Evolutionary conservation across 2,113 vertebrate genomes (phyloP), one percentile per base, ranked within the genome.

Genomic region (Pedionomus torquatus): DNA sequence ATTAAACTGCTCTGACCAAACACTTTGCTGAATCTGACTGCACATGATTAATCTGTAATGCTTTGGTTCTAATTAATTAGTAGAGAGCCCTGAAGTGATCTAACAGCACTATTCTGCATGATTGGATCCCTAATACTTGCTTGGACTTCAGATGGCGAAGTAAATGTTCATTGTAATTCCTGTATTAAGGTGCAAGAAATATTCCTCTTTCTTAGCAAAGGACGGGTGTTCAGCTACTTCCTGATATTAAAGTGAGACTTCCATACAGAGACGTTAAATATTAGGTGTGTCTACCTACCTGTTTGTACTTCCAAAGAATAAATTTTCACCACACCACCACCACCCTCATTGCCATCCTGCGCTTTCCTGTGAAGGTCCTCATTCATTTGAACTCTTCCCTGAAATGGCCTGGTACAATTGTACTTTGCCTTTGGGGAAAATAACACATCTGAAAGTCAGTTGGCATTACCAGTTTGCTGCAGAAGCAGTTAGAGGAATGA

Each of bases 1-100:
- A 97, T 96, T 97, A 84, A 93, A 84, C 95, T 92, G 97, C 97
- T 98, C 95, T 94, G 93, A 97, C 89, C 95, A 89, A 89, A 46
- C 61, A 95, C 95, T 92, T 75, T 57, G 80, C 84, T 91, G 91
- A 89, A 71, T 87, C 93, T 94, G 90, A 51, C 66, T 64, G 87
- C 74, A 95, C 57, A 7, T 10, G 13, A 74, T 84, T 87, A 90
- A 64, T 76, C 70, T 64, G 68, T 90, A 83, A 55, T 95, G 96
- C 95, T 93, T 87, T 85, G 61, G 54, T 97, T 97, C 97, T 98
- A 96, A 97, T 76, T 63, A 87, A 72, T 81, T 48, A 88, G 80
- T 58, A 6, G 28, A 82, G 81, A 91, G 87, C 66, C 63, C 70
- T 94, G 77, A 33, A 83, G 87, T 95, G 83, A 57, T 55, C 71